phyloP scores from a whole-genome alignment of 2,113 vertebrate genomes.

The Sebastes schlegelii region DNA sequence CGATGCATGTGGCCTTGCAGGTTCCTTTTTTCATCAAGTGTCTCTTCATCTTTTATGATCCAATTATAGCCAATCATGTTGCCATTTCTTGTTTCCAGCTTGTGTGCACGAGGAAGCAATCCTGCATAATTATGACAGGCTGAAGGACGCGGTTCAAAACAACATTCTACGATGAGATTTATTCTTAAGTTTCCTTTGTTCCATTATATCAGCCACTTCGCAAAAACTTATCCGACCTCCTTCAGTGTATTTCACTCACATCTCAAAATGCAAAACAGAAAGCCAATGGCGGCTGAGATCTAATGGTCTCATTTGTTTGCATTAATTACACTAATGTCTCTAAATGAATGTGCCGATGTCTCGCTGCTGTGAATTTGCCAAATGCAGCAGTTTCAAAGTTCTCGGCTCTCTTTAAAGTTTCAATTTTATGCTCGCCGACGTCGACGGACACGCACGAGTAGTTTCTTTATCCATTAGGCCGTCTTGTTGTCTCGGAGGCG shows the following conservation, averaged over 20 bases:
- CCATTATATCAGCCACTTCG: neutral
- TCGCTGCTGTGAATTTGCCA: constrained; percentile 19
- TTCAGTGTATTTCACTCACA: constrained; percentile 10
- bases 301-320: constrained; percentile 58
- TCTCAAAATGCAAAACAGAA: constrained; percentile 46
- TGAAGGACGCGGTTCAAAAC: neutral
- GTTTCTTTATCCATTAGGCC: neutral
- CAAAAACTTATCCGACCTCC: neutral
- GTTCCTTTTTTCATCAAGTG: neutral
- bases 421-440: neutral
- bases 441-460: constrained; percentile 6
- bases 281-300: constrained; percentile 12
- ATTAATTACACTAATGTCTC: constrained; percentile 39
- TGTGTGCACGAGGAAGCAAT: neutral
- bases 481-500: neutral
- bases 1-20: neutral
- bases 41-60: neutral
- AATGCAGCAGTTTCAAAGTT: constrained; percentile 19
- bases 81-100: neutral
- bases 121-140: neutral
- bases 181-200: constrained; percentile 1
- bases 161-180: neutral
- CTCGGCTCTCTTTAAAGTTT: constrained; percentile 22
- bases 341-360: constrained; percentile 28
- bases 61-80: neutral